These are phyloP conservation scores for Corythaixoides concolor DNA, from an alignment of 2,113 vertebrate species.

Conservation along the genomic window DNA sequence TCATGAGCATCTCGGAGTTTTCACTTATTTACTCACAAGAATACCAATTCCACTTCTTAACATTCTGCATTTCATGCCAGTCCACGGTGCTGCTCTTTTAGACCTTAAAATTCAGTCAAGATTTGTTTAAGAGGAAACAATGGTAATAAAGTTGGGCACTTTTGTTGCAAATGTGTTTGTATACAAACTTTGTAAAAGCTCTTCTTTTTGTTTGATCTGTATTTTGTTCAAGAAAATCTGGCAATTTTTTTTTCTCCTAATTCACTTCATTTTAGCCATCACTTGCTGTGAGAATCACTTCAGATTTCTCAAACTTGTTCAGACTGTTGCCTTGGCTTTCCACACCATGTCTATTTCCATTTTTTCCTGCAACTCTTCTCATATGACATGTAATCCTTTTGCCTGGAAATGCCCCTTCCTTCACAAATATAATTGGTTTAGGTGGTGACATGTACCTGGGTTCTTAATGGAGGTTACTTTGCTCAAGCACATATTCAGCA, in stretches of 20 bases:
- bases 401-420: background rate
- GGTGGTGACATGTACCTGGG: background rate
- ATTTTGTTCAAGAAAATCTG: background rate
- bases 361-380: background rate
- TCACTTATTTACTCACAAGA: background rate
- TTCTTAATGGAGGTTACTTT: background rate
- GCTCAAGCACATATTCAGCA: background rate
- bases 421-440: background rate
- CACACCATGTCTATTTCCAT: background rate
- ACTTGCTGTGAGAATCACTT: background rate
- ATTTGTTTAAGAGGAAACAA: background rate
- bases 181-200: background rate
- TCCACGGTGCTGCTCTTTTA: background rate
- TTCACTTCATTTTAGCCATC: background rate
- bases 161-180: background rate
- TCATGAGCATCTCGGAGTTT: background rate
- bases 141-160: background rate
- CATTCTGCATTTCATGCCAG: background rate
- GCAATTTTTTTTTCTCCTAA: background rate
- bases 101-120: background rate
- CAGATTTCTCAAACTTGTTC: background rate
- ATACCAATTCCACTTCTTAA: background rate
- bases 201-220: background rate
- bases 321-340: background rate
- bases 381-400: fast-evolving